phyloP scores from a whole-genome alignment of 2,888 invertebrate genomes.

The Limnephilus marmoratus region DNA sequence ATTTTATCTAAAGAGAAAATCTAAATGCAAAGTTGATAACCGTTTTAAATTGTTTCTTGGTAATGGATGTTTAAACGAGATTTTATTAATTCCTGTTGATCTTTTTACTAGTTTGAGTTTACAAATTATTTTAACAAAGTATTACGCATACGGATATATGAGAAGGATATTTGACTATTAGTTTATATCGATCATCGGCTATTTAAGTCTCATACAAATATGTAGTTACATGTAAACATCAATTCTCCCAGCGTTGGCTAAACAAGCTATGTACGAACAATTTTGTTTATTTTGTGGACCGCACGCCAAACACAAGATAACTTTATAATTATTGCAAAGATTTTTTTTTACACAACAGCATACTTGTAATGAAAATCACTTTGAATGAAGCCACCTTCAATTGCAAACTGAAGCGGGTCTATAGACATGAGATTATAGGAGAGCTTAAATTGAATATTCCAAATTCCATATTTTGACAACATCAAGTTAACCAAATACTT shows the following conservation, averaged over 20 bases:
- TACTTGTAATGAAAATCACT: constrained; percentile 47
- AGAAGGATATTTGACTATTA: background rate
- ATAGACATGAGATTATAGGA: constrained; percentile 41
- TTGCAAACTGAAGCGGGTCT: constrained; percentile 16
- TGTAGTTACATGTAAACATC: background rate
- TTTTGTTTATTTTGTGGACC: background rate
- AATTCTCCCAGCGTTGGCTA: background rate
- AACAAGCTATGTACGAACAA: background rate
- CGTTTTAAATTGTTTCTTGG: background rate
- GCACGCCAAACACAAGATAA: constrained; percentile 33
- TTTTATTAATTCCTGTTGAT: background rate
- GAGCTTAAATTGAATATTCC: constrained; percentile 20
- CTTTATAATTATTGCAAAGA: constrained; percentile 48
- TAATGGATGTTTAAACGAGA: background rate
- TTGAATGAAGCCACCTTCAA: background rate
- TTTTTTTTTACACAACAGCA: constrained; percentile 28
- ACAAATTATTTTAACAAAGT: background rate
- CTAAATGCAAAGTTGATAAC: constrained; percentile 47
- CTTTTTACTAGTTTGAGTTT: constrained; percentile 12
- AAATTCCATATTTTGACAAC: constrained; percentile 20
- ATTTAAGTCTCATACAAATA: constrained; percentile 9
- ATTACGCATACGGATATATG: background rate
- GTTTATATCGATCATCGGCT: background rate
- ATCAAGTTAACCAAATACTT: background rate
- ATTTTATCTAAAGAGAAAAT: constrained; percentile 35